phyloP scores from a whole-genome alignment of 2,888 invertebrate genomes.

The Girardia tigrina region DNA sequence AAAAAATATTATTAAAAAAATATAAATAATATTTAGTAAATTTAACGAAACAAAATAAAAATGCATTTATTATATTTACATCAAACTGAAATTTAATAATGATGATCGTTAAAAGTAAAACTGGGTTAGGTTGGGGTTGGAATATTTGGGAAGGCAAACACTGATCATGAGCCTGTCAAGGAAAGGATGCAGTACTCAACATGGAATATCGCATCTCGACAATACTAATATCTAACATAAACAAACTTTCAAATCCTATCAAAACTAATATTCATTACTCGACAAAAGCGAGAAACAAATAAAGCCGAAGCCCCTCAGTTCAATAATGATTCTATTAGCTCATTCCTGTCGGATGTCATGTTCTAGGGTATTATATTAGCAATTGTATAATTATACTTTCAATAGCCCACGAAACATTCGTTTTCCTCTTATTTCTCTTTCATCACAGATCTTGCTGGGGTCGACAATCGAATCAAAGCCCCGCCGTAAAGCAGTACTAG shows the following conservation, averaged over 20 bases:
- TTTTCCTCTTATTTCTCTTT: slow-evolving; percentile 23
- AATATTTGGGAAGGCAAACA: slow-evolving; percentile 14
- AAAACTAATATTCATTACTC: background rate
- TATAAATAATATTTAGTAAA: too few relatives aligned
- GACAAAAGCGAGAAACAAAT: slow-evolving; percentile 20
- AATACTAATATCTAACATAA: slow-evolving; percentile 7
- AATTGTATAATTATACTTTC: slow-evolving; percentile 18
- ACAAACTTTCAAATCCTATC: slow-evolving; percentile 17
- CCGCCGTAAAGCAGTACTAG: slow-evolving; percentile 10
- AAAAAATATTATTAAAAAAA: too few relatives aligned
- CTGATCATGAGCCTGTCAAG: background rate
- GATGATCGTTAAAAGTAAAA: too few relatives aligned
- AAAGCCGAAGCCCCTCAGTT: slow-evolving; percentile 2
- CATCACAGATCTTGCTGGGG: slow-evolving; percentile 23
- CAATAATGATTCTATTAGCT: slow-evolving; percentile 5
- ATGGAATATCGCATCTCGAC: slow-evolving; percentile 15
- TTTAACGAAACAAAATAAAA: too few relatives aligned
- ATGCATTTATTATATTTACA: too few relatives aligned
- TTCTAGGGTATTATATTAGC: background rate
- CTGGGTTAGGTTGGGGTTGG: too few relatives aligned
- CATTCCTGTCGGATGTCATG: slow-evolving; percentile 18
- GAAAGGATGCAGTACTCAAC: slow-evolving; percentile 12
- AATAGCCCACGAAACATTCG: slow-evolving; percentile 11
- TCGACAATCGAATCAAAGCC: slow-evolving; percentile 19
- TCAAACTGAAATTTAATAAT: too few relatives aligned